Evolutionary conservation across 1,140 invertebrate genomes (phyloP).

Genomic region (Diachasmimorpha longicaudata): DNA sequence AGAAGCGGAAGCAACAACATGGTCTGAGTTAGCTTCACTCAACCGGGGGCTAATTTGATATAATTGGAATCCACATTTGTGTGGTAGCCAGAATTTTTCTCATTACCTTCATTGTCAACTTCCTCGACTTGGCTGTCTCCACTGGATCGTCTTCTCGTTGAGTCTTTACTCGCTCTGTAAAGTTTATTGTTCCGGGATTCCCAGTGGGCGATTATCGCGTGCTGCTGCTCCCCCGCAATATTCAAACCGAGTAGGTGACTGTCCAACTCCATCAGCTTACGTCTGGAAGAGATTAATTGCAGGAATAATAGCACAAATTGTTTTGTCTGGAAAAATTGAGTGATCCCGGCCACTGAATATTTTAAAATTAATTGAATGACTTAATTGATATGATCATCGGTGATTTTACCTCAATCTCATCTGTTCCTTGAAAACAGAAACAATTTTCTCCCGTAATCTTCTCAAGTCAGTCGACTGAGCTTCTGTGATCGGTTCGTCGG

Average conservation of each 20-base stretch:
- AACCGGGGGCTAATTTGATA: too few relatives aligned
- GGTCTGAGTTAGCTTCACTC: too few relatives aligned
- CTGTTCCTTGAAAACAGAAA: constrained; percentile 87
- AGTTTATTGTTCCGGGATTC: constrained; percentile 79
- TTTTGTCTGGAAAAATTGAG: too few relatives aligned
- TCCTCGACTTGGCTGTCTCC: constrained; percentile 67
- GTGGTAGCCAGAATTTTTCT: too few relatives aligned
- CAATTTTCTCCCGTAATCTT: constrained; percentile 80
- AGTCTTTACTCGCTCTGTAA: constrained; percentile 67
- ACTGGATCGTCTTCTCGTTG: constrained; percentile 54
- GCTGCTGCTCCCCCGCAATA: constrained; percentile 84
- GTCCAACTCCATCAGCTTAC: constrained; percentile 85
- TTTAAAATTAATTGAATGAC: too few relatives aligned
- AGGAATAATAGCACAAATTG: not conserved
- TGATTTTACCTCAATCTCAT: constrained; percentile 77
- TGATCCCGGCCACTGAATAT: too few relatives aligned
- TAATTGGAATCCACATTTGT: too few relatives aligned
- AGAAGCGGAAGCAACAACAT: too few relatives aligned
- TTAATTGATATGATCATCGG: too few relatives aligned
- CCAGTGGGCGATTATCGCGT: constrained; percentile 86
- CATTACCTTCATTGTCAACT: constrained; percentile 57
- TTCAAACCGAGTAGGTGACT: constrained; percentile 82
- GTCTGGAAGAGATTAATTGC: constrained; percentile 47
- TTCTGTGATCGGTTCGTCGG: constrained; percentile 19
- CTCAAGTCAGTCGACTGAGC: constrained; percentile 68